A percentile compares a stretch with the other conserved stretches of the same genome.
Conservation (phyloP, 2,797 vertebrate species). For the Merluccius polli region DNA sequence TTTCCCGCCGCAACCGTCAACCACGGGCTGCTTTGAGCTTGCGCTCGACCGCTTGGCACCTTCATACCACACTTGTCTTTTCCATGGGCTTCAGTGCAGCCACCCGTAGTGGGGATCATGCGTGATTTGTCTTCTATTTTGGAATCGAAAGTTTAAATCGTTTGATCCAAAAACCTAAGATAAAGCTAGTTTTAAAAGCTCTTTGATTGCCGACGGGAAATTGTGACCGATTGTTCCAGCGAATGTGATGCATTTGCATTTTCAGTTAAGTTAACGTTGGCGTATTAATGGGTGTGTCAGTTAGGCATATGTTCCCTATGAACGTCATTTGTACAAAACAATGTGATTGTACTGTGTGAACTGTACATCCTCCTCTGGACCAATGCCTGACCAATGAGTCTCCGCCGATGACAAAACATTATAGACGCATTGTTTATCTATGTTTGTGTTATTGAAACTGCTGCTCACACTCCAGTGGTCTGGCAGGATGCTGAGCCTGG, state of each 20-base stretch:
- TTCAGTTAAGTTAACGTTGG: background rate
- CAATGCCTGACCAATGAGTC: background rate
- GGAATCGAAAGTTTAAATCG: background rate
- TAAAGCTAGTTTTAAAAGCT: background rate
- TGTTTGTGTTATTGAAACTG: background rate
- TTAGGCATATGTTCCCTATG: background rate
- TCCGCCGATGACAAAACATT: background rate
- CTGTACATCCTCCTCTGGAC: background rate
- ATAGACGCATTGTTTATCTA: background rate
- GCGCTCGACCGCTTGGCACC: no score
- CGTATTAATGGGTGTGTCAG: background rate
- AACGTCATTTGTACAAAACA: background rate
- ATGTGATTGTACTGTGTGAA: no score
- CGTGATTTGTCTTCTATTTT: background rate
- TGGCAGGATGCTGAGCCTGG: constrained; percentile 1
- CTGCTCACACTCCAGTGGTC: background rate
- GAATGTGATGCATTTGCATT: background rate
- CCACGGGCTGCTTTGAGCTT: background rate
- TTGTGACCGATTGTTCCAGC: background rate
- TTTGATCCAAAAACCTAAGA: background rate
- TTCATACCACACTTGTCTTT: no score
- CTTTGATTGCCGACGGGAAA: background rate
- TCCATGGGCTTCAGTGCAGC: background rate
- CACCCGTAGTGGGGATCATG: background rate
- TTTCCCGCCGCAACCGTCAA: background rate